Percentiles rank a stretch among this genome's conserved stretches.
phyloP scores from a whole-genome alignment of 2,113 vertebrate genomes.

The Ctenodactylus gundi region DNA sequence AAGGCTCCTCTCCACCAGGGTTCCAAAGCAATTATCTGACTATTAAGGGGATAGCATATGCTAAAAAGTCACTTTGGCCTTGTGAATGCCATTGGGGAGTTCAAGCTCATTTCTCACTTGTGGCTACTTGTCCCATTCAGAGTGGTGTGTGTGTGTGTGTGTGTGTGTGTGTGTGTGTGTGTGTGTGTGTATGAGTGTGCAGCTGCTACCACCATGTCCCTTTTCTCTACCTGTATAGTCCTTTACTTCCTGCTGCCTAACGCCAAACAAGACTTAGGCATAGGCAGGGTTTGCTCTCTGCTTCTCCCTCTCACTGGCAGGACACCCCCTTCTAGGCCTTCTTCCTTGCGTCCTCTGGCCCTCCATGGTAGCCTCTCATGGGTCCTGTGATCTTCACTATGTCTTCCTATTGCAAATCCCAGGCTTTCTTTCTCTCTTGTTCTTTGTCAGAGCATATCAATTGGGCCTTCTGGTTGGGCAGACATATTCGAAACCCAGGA shows the following conservation, averaged over 20 bases:
- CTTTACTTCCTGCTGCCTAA: not conserved
- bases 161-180: too few species aligned
- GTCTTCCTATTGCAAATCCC: not conserved
- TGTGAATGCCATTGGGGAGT: constrained; percentile 31
- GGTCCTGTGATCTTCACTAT: not conserved
- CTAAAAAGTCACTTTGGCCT: constrained; percentile 53
- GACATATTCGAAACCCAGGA: not conserved
- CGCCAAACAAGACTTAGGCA: not conserved
- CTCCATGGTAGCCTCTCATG: not conserved
- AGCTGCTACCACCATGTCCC: not conserved
- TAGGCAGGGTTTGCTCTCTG: not conserved
- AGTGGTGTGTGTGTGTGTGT: too few species aligned
- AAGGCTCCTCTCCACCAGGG: constrained; percentile 34
- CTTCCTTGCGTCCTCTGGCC: not conserved
- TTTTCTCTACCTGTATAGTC: too few species aligned
- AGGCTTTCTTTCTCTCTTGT: not conserved
- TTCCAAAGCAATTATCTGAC: constrained; percentile 52
- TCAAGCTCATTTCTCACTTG: constrained; percentile 42
- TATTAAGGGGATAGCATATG: constrained; percentile 48
- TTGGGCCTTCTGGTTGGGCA: not conserved
- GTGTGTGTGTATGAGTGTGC: too few species aligned
- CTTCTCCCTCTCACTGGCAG: not conserved
- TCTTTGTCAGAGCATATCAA: not conserved
- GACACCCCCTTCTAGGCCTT: not conserved
- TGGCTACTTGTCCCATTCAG: not conserved